These are phyloP conservation scores for Chionis minor DNA, from an alignment of 2,113 vertebrate species.

Conservation along the genomic window DNA sequence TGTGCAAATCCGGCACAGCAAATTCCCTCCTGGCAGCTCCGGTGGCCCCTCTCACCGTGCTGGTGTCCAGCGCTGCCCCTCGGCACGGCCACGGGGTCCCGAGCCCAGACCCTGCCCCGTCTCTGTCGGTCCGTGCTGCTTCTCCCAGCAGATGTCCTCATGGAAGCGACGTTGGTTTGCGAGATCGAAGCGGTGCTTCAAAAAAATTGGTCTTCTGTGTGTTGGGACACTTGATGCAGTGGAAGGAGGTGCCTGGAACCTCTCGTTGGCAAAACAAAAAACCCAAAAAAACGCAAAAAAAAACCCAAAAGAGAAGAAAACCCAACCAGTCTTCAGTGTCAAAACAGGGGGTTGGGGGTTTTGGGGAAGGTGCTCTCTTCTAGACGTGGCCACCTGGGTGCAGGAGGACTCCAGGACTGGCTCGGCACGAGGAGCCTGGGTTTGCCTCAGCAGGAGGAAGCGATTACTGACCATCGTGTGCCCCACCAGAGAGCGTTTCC, in stretches of 20 bases:
- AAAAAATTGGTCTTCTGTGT: no score
- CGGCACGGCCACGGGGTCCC: accelerated
- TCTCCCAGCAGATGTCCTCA: not conserved
- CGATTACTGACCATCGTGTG: accelerated
- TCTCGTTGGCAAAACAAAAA: not conserved
- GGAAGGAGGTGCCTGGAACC: not conserved
- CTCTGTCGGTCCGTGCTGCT: not conserved
- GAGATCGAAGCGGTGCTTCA: not conserved
- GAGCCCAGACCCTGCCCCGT: accelerated
- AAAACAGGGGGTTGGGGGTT: no score
- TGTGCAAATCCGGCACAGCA: not conserved
- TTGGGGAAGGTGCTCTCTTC: not conserved
- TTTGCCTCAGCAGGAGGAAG: not conserved
- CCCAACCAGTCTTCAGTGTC: no score
- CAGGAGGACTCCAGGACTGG: not conserved
- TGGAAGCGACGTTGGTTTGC: not conserved
- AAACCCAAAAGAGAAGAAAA: no score
- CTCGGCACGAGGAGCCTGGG: accelerated
- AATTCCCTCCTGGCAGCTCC: not conserved
- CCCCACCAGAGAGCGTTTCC: not conserved
- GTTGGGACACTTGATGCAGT: not conserved
- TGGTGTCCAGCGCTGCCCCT: not conserved
- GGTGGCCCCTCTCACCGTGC: not conserved
- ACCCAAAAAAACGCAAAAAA: no score
- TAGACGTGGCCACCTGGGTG: accelerated